Evolutionary conservation across 1,140 invertebrate genomes (phyloP).

Genomic region (Papilio aristodemus): DNA sequence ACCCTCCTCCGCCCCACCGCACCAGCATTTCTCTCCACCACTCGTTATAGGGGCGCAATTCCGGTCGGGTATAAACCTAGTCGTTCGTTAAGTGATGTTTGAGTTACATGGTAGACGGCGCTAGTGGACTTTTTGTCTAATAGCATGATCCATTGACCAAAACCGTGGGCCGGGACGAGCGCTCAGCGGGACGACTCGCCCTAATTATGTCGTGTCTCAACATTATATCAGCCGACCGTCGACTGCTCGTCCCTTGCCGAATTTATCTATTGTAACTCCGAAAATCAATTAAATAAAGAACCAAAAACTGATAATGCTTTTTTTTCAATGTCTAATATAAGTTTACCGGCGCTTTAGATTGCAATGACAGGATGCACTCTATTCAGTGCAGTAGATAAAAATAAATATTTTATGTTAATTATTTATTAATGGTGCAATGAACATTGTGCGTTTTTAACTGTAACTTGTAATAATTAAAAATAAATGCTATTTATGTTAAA

Average conservation of each 20-base stretch:
- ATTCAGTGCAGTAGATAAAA: constrained; percentile 68
- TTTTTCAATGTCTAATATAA: constrained; percentile 70
- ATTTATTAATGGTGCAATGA: constrained; percentile 77
- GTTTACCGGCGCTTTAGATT: constrained; percentile 56
- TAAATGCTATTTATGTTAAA: constrained; percentile 80
- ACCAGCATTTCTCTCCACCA: constrained; percentile 73
- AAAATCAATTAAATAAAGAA: constrained; percentile 75
- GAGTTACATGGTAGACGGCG: constrained; percentile 54
- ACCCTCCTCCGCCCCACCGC: constrained; percentile 51
- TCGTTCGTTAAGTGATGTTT: constrained; percentile 76
- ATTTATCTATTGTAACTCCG: constrained; percentile 65
- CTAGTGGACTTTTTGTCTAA: constrained; percentile 37
- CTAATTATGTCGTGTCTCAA: constrained; percentile 72
- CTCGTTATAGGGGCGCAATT: constrained; percentile 67
- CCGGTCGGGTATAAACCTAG: constrained; percentile 79
- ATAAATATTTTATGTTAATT: constrained; percentile 76
- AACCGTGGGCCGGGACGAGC: constrained; percentile 58
- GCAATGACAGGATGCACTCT: constrained; percentile 54
- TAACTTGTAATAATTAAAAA: constrained; percentile 77
- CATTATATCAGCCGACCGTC: constrained; percentile 56
- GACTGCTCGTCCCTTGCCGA: constrained; percentile 66
- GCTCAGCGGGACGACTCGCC: constrained; percentile 67
- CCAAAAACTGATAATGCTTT: constrained; percentile 70
- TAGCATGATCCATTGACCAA: constrained; percentile 48
- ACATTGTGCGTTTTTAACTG: constrained; percentile 76